A percentile compares a stretch with the other conserved stretches of the same genome.
phyloP scores from a whole-genome alignment of 2,888 invertebrate genomes.

The Drosophila hawaiiensis region DNA sequence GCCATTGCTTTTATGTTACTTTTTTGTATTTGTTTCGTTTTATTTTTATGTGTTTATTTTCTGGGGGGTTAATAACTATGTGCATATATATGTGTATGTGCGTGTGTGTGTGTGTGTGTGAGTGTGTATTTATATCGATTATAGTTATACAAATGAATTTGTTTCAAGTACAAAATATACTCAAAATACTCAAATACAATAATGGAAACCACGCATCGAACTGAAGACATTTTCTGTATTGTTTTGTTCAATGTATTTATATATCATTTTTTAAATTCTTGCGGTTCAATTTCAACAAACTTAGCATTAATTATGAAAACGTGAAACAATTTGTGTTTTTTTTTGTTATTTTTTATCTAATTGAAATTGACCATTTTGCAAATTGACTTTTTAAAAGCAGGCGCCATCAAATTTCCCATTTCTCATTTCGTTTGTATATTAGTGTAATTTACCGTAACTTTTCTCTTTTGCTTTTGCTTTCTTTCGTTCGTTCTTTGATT shows the following conservation, averaged over 20 bases:
- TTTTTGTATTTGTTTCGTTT: constrained; percentile 23
- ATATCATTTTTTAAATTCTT: constrained; percentile 49
- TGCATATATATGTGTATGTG: constrained; percentile 19
- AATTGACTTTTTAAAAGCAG: constrained; percentile 68
- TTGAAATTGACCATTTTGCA: constrained; percentile 61
- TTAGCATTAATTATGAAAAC: constrained; percentile 68
- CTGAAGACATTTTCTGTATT: constrained; percentile 64
- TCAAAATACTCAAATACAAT: constrained; percentile 40
- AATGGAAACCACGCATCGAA: constrained; percentile 80
- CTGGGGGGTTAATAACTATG: constrained; percentile 14
- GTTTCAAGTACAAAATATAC: constrained; percentile 64
- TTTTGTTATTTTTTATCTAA: constrained; percentile 18
- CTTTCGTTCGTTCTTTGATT: constrained; percentile 20
- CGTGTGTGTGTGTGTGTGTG: constrained; percentile 20
- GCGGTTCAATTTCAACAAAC: constrained; percentile 68
- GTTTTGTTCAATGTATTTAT: constrained; percentile 22
- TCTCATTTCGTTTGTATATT: not conserved
- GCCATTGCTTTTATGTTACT: constrained; percentile 60
- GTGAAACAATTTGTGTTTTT: constrained; percentile 39
- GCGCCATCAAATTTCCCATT: constrained; percentile 22
- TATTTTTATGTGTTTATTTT: constrained; percentile 5
- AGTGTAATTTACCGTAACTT: constrained; percentile 4
- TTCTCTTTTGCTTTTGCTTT: constrained; percentile 13
- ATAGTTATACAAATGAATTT: constrained; percentile 69
- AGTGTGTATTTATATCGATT: constrained; percentile 47